These are phyloP conservation scores for Donacobius atricapilla DNA, from an alignment of 2,113 vertebrate species.

Conservation along the genomic window DNA sequence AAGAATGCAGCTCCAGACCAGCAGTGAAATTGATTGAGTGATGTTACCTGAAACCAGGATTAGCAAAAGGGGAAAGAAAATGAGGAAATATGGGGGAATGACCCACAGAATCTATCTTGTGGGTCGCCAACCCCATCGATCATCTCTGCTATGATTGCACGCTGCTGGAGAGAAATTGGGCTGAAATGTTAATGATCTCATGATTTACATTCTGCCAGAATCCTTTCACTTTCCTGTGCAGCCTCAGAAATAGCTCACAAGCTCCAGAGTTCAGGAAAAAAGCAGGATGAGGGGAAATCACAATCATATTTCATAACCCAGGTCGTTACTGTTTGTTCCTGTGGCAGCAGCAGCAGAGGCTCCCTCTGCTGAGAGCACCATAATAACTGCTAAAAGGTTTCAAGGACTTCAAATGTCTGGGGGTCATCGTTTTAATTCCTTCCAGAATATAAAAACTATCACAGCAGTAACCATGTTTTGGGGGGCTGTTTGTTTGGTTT, in stretches of 20 bases:
- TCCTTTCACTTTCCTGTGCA: not conserved
- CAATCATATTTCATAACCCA: not conserved
- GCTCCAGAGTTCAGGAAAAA: not conserved
- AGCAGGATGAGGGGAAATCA: not conserved
- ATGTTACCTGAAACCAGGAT: slow-evolving; percentile 10
- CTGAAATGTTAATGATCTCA: slow-evolving; percentile 51
- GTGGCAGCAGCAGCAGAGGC: not conserved
- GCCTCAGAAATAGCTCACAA: not conserved
- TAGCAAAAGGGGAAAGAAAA: slow-evolving; percentile 36
- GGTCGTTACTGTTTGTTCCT: not conserved
- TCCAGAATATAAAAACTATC: not conserved
- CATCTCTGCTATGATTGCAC: slow-evolving; percentile 16
- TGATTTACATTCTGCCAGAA: slow-evolving; percentile 53
- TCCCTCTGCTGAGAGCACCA: not conserved
- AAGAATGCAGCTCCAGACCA: not conserved
- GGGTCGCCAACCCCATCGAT: not conserved
- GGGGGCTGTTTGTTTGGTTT: not conserved
- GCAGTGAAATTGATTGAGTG: slow-evolving; percentile 32
- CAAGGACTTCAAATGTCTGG: not conserved
- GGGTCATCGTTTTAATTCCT: not conserved
- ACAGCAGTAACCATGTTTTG: not conserved
- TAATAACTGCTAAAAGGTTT: not conserved
- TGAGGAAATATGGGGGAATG: slow-evolving; percentile 18
- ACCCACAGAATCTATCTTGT: slow-evolving; percentile 8
- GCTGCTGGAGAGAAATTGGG: slow-evolving; percentile 11